These are phyloP conservation scores for Archilochus colubris DNA, from an alignment of 2,113 vertebrate species.

Conservation along the genomic window DNA sequence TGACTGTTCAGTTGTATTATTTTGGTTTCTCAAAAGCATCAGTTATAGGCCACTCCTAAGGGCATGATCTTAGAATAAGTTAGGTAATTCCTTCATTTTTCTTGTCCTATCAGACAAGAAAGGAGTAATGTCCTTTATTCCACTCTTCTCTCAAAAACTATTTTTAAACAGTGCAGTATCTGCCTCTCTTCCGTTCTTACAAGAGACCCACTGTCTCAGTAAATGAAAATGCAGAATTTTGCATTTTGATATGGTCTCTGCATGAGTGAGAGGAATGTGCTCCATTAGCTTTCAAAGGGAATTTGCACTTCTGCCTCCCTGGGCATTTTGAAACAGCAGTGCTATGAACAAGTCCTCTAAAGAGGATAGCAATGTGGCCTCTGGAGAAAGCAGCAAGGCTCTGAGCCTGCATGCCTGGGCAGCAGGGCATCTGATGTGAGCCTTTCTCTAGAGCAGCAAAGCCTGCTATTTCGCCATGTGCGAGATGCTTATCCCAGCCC, in stretches of 20 bases:
- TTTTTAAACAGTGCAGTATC: background rate
- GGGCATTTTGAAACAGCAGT: background rate
- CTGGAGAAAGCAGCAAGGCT: background rate
- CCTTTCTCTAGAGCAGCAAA: background rate
- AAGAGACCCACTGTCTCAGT: background rate
- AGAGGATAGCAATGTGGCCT: rapidly evolving
- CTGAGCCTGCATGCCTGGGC: rapidly evolving
- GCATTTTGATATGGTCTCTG: background rate
- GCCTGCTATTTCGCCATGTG: rapidly evolving
- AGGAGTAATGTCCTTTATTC: background rate
- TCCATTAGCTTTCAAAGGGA: background rate
- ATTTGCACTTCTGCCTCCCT: background rate
- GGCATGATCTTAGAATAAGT: background rate
- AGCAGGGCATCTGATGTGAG: rapidly evolving
- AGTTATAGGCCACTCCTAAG: background rate
- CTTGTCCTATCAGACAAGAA: background rate
- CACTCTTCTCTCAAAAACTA: background rate
- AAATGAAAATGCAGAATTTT: background rate
- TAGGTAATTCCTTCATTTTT: background rate
- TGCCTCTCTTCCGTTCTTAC: background rate
- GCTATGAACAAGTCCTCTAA: background rate
- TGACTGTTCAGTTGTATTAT: background rate
- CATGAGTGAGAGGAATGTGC: background rate
- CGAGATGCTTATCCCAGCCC: background rate
- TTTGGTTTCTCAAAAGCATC: background rate